Conservation (phyloP, 2,888 invertebrate species). For the Sphinx pinastri region DNA sequence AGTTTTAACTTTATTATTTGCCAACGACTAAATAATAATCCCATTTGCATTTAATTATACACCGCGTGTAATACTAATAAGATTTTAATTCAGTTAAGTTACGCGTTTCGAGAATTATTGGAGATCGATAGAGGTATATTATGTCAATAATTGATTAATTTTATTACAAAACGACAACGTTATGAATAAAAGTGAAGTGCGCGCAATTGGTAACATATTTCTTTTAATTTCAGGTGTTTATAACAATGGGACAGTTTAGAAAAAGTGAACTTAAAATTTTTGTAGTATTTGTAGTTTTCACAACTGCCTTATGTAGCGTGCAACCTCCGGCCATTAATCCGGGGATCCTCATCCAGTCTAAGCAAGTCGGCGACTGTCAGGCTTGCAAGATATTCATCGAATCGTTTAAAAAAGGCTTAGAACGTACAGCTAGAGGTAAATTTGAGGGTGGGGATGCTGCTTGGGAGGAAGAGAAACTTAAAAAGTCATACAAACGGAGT, state of each 20-base stretch:
- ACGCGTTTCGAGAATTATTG: constrained; percentile 38
- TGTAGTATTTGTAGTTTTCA: constrained; percentile 43
- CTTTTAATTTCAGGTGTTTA: constrained; percentile 43
- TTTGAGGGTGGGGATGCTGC: constrained; percentile 97
- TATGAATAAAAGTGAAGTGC: constrained; percentile 45
- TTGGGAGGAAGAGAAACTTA: constrained; percentile 95
- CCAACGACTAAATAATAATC: constrained; percentile 32
- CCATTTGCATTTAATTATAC: constrained; percentile 31
- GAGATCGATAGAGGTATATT: constrained; percentile 40
- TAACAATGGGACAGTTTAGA: constrained; percentile 48
- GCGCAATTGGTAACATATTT: background rate
- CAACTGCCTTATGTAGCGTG: constrained; percentile 47
- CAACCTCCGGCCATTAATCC: constrained; percentile 61
- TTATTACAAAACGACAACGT: constrained; percentile 30
- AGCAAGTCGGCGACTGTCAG: constrained; percentile 89
- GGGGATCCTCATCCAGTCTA: constrained; percentile 60
- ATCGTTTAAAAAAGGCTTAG: constrained; percentile 92
- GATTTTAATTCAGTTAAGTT: constrained; percentile 32
- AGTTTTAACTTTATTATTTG: constrained; percentile 55
- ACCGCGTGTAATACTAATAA: constrained; percentile 24
- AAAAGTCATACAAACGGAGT: constrained; percentile 91
- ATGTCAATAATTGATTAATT: constrained; percentile 5
- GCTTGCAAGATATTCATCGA: constrained; percentile 89
- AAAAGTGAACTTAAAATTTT: constrained; percentile 37
- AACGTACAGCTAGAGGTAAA: constrained; percentile 92